Percentiles rank a stretch among this genome's conserved stretches.
phyloP scores from a whole-genome alignment of 2,888 invertebrate genomes.

The Amblyjoppa fuscipennis region DNA sequence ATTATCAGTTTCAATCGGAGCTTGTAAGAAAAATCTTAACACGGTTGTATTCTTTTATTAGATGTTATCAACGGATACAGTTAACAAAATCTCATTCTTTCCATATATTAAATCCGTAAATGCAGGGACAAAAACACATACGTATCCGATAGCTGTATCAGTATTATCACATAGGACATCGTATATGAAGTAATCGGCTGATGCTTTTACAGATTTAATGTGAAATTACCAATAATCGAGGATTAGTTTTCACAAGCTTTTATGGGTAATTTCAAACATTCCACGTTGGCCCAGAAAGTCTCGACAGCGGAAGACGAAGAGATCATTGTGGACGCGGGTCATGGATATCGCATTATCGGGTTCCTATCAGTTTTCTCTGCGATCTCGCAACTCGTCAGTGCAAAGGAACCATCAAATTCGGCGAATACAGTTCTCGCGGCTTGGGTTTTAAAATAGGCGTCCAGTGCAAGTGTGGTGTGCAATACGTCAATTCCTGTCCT shows the following conservation, averaged over 20 bases:
- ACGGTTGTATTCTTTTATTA: not conserved
- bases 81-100: slow-evolving; percentile 7
- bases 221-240: not conserved
- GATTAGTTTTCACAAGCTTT: not conserved
- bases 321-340: too few species aligned
- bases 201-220: not conserved
- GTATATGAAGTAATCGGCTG: not conserved
- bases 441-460: too few species aligned
- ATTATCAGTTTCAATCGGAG: not conserved
- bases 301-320: too few species aligned
- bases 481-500: too few species aligned
- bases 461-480: too few species aligned
- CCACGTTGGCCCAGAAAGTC: too few species aligned
- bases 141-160: slow-evolving; percentile 10
- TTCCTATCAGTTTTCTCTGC: too few species aligned
- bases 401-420: too few species aligned
- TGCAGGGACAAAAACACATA: slow-evolving; percentile 28
- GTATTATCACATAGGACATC: not conserved
- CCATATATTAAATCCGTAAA: not conserved
- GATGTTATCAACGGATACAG: slow-evolving; percentile 6
- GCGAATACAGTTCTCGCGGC: too few species aligned
- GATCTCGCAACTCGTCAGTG: too few species aligned
- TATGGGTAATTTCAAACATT: not conserved
- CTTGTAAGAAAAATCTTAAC: not conserved
- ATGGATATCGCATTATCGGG: too few species aligned